These are phyloP conservation scores for Hyposmocoma kahamanoa DNA, from an alignment of 1,140 invertebrate species.

Conservation along the genomic window DNA sequence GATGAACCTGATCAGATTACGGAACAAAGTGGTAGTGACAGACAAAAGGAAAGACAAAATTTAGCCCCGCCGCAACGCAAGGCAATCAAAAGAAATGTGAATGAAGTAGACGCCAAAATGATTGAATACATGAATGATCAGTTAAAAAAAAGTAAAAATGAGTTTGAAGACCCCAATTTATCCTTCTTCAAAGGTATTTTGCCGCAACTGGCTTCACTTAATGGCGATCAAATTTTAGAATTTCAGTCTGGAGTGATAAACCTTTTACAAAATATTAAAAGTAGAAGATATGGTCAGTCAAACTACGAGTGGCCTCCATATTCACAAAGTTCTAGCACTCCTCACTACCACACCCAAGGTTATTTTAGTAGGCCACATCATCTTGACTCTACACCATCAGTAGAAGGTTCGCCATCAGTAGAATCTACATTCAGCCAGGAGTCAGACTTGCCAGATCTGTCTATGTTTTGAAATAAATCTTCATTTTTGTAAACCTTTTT, in stretches of 20 bases:
- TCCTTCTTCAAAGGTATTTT: slow-evolving; percentile 12
- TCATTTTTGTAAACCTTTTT: slow-evolving; percentile 7
- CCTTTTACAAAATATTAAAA: slow-evolving; percentile 7
- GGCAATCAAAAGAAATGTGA: slow-evolving; percentile 7
- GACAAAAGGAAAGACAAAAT: slow-evolving; percentile 7
- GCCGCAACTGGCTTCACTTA: slow-evolving; percentile 5
- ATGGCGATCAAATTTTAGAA: slow-evolving; percentile 10
- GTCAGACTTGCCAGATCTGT: slow-evolving; percentile 12
- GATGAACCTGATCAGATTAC: slow-evolving; percentile 3
- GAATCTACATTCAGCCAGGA: slow-evolving; percentile 11
- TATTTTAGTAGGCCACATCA: slow-evolving; percentile 7
- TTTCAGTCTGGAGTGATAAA: slow-evolving; percentile 10
- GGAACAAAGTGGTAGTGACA: slow-evolving; percentile 6
- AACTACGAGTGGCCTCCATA: slow-evolving; percentile 5
- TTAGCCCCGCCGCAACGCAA: slow-evolving; percentile 1
- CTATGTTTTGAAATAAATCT: slow-evolving; percentile 10
- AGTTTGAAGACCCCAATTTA: slow-evolving; percentile 6
- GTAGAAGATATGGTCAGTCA: slow-evolving; percentile 8
- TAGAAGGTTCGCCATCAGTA: slow-evolving; percentile 9
- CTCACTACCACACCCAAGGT: slow-evolving; percentile 6
- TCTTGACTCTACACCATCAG: slow-evolving; percentile 7
- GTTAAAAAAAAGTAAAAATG: slow-evolving; percentile 7
- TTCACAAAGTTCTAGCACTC: slow-evolving; percentile 8
- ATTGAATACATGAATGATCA: slow-evolving; percentile 1
- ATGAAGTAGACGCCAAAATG: slow-evolving; percentile 7